Evolutionary conservation across 2,797 vertebrate species (phyloP), one percentile per base, ranked within the genome.

Genomic region (Sternarchorhynchus goeldii): DNA sequence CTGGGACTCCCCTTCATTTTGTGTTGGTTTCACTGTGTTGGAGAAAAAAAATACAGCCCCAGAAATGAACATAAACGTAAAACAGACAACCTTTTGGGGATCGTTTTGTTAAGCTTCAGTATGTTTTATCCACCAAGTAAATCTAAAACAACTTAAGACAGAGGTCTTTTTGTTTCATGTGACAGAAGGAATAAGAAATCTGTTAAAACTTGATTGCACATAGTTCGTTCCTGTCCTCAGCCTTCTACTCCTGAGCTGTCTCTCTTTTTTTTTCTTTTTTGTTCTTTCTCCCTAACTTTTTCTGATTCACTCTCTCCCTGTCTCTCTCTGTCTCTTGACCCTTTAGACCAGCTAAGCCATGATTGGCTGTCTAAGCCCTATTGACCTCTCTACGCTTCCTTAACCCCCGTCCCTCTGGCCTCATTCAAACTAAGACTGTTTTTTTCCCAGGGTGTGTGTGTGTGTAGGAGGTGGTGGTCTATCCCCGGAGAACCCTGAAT

Each of bases 401-500:
- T 60, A 39, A 75, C 32, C 70, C 66, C 69, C 81, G 50, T 82
- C 36, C 18, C 50, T 68, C 57, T 36, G 45, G 79, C 31, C 75
- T 65, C 66, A 69, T 80, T 79, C 25, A 73, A n/a, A 45, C 55
- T 66, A 56, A 80, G 60, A 75, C 50, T 31, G 57, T 41, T 69
- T 75, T 79, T 67, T 65, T 62, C 34, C 64, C 62, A 32, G 32
- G 10, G 57, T 57, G 18, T 68, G 53, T 70, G 50, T 76, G 71
- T 73, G 67, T 59, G 45, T 16, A 32, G 17, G 2, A 57, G 67
- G 53, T 17, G 25, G 50, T 79, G 71, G 68, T 56, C 32, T 62
- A 56, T 73, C 62, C 57, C 80, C 53, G 56, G 58, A 63, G 56
- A 75, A 18, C 25, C 73, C 45, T 57, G 58, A 60, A 59, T 73